These are phyloP conservation scores for Orchesella cincta DNA, from an alignment of 1,140 invertebrate species.

Conservation along the genomic window DNA sequence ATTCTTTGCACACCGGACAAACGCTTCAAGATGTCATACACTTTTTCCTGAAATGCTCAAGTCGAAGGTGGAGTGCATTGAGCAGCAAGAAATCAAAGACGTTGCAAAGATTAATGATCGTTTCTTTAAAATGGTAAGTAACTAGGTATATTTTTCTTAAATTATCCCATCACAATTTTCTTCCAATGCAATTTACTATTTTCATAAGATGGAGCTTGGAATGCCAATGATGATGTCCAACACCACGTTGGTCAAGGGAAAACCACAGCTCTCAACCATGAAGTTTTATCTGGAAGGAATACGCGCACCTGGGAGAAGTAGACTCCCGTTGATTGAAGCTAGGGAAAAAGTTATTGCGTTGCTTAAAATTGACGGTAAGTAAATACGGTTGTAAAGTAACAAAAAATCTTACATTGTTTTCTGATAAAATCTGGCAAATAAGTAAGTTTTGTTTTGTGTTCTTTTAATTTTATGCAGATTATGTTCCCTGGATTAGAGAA, in stretches of 20 bases:
- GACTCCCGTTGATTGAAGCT: background rate
- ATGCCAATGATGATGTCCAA: slow-evolving; percentile 6
- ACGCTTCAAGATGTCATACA: background rate
- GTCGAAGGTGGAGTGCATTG: background rate
- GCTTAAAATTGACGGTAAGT: slow-evolving; percentile 14
- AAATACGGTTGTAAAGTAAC: background rate
- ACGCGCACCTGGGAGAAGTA: background rate
- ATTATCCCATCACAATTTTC: background rate
- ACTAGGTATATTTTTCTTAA: background rate
- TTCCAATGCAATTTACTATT: background rate
- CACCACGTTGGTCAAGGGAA: background rate
- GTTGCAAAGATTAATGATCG: background rate
- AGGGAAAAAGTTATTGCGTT: background rate
- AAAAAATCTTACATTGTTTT: background rate
- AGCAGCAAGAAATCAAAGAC: slow-evolving; percentile 1
- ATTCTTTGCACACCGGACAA: background rate
- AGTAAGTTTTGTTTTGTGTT: background rate
- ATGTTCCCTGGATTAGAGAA: slow-evolving; percentile 33
- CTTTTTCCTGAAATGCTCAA: slow-evolving; percentile 2
- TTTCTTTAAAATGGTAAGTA: background rate
- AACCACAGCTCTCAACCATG: background rate
- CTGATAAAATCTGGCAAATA: background rate
- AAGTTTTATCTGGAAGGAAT: slow-evolving; percentile 4
- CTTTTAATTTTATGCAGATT: slow-evolving; percentile 29
- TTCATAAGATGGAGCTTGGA: background rate